Evolutionary conservation across 2,888 invertebrate species (phyloP).

Genomic region (Diadegma fenestrale): DNA sequence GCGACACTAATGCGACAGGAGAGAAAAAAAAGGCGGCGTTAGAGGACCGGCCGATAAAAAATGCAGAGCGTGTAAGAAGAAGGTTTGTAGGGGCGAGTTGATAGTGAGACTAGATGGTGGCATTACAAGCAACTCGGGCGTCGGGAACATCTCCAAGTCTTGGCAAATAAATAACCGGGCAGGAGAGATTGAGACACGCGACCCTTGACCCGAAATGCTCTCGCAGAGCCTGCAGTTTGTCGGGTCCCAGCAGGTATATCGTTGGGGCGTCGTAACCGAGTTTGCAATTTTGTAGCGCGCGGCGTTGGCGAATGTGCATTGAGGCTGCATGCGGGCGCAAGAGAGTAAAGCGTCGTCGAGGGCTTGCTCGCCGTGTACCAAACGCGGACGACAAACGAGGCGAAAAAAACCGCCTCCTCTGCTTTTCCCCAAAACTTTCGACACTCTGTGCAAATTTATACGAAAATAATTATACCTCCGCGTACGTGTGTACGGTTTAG

Average conservation of each 20-base stretch:
- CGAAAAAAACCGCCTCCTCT: constrained; percentile 46
- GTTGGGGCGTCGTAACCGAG: constrained; percentile 56
- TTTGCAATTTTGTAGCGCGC: constrained; percentile 58
- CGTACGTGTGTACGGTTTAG: not conserved
- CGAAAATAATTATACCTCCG: not conserved
- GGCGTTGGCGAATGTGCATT: constrained; percentile 45
- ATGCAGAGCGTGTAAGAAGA: not conserved
- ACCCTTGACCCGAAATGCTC: constrained; percentile 66
- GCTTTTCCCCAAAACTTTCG: constrained; percentile 13
- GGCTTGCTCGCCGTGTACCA: constrained; percentile 37
- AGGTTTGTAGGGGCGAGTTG: constrained; percentile 18
- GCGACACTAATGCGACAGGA: not conserved
- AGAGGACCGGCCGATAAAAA: constrained; percentile 4
- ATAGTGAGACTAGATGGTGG: constrained; percentile 56
- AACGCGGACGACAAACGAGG: constrained; percentile 62
- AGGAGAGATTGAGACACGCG: constrained; percentile 64
- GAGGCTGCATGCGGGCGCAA: constrained; percentile 38
- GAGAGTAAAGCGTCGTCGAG: constrained; percentile 11
- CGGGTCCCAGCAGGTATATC: constrained; percentile 38
- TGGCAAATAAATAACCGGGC: constrained; percentile 65
- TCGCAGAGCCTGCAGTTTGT: constrained; percentile 47
- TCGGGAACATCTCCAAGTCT: constrained; percentile 66
- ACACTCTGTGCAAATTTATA: not conserved
- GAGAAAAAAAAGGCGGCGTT: not conserved
- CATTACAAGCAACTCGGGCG: constrained; percentile 44